A percentile compares a stretch with the other conserved stretches of the same genome.
Evolutionary conservation across 2,888 invertebrate genomes (phyloP).

Genomic region (Subacronicta megacephala): DNA sequence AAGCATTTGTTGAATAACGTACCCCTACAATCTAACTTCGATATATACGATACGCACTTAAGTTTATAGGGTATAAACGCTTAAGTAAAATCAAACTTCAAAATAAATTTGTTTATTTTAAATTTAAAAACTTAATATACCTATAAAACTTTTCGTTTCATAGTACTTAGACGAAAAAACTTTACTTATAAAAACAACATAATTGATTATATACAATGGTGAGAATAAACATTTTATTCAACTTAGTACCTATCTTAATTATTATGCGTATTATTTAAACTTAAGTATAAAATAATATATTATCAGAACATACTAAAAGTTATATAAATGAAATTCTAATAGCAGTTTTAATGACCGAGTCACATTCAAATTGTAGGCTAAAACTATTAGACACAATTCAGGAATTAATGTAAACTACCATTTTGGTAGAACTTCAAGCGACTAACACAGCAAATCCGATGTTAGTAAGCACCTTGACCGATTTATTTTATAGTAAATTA

Average conservation of each 20-base stretch:
- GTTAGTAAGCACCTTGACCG: conserved; percentile 32
- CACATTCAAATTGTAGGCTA: no score
- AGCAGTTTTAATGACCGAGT: no score
- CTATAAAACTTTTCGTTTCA: conserved; percentile 15
- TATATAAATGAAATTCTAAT: no score
- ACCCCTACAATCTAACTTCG: no score
- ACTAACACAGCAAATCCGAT: conserved; percentile 7
- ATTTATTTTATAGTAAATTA: conserved; percentile 15
- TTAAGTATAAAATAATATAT: neutral
- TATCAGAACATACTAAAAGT: neutral
- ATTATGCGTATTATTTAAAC: neutral
- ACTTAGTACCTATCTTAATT: neutral
- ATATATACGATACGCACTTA: no score
- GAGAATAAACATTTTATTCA: neutral
- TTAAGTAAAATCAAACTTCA: no score
- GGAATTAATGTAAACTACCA: conserved; percentile 12
- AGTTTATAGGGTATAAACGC: no score
- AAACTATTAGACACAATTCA: neutral
- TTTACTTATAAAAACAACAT: conserved; percentile 9
- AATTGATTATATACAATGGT: conserved; percentile 1
- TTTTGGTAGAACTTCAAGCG: conserved; percentile 28
- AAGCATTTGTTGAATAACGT: no score
- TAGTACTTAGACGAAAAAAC: neutral
- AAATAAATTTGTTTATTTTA: neutral
- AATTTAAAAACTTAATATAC: conserved; percentile 13